These are phyloP conservation scores for Polypedilum pembai DNA, from an alignment of 1,140 invertebrate species.

Conservation along the genomic window DNA sequence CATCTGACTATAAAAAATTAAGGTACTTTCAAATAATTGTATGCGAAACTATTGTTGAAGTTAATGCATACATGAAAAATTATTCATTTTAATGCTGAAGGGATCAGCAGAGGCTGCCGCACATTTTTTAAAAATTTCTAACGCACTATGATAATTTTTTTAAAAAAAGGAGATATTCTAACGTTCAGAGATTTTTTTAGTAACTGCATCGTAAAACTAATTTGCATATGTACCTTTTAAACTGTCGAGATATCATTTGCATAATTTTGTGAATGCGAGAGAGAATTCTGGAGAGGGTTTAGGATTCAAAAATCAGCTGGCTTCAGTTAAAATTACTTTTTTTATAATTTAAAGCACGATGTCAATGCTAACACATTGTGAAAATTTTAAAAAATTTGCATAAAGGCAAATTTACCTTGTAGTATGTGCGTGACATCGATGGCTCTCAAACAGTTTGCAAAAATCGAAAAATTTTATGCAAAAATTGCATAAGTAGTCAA, in stretches of 20 bases:
- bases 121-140: too few relatives aligned
- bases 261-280: background rate
- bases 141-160: too few relatives aligned
- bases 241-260: background rate
- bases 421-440: background rate
- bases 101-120: too few relatives aligned
- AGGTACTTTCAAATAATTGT: conserved; percentile 18
- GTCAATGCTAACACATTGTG: conserved; percentile 1
- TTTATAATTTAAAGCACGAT: conserved; percentile 21
- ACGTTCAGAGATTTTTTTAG: background rate
- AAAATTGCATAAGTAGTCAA: background rate
- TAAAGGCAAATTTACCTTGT: background rate
- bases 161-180: too few relatives aligned
- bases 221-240: conserved; percentile 18
- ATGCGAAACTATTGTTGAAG: conserved; percentile 23
- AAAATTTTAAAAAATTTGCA: background rate
- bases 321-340: conserved; percentile 18
- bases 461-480: background rate
- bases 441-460: background rate
- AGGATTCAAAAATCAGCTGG: background rate
- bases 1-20: conserved; percentile 26
- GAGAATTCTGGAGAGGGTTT: conserved; percentile 2
- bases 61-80: conserved; percentile 28
- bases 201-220: background rate
- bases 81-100: background rate